Base-by-base conservation (phyloP, 2,888 invertebrate genomes). In the Helicoverpa assulta region DNA sequence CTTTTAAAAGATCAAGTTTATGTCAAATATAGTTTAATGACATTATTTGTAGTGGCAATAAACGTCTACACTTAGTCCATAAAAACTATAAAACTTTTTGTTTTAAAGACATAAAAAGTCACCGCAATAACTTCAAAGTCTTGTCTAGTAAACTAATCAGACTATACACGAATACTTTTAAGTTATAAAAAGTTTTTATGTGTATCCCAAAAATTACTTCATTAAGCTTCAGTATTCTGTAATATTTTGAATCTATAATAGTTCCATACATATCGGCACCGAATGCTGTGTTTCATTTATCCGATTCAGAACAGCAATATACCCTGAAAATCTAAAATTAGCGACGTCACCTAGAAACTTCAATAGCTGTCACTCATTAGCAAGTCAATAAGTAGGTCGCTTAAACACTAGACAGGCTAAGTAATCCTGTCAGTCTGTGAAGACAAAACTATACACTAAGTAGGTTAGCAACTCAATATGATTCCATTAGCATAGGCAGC, bases 401-500 rank as follows among this genome's bases (percentile, higher is more conserved):
- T 40, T 40, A 40, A 40, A 47, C 16, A 14, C 1, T 33, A 43
- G 0, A n/a, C n/a, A 12, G 12, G n/a, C 37, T 21, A 26, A 67
- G 5, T 74, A 67, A 74, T 47, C 68, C 56, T 18, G n/a, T 40
- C 29, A 57, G 47, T 29, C 29, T 53, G 47, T 58, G 57, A 50
- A 58, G 21, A 21, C 47, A 50, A 68, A 68, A 53, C 57, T 67
- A 47, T 16, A 40, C 10, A 40, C 57, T 57, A 68, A 68, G 21
- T 58, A 40, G 21, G 57, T 69, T 26, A 58, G 29, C 29, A 54
- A 57, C 57, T 75, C 58, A 69, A 71, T 75, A 75, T 33, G 54
- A 73, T 61, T 73, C 55, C 56, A 73, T 76, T 73, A 73, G 60
- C 61, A 55, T 70, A 56, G 61, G 54, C 53, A 57, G 21, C 21